These are phyloP conservation scores for Sesia bembeciformis DNA, from an alignment of 2,888 invertebrate genomes.

Conservation along the genomic window DNA sequence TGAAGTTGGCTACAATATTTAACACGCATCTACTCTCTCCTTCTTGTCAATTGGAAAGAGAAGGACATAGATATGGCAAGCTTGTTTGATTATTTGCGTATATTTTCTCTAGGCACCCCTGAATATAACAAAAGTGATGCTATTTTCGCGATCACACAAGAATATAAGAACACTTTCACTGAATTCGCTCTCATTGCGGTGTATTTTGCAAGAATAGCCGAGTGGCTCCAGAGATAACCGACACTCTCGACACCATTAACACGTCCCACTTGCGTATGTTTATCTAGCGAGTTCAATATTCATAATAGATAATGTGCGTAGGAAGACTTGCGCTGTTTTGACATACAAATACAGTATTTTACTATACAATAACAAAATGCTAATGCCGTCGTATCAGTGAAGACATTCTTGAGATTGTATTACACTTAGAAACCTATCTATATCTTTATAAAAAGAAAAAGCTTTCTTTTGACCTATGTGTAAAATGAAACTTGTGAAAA, in stretches of 20 bases:
- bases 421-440: too few relatives aligned
- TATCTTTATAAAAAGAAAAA: too few relatives aligned
- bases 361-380: too few relatives aligned
- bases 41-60: slow-evolving; percentile 17
- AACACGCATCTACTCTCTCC: slow-evolving; percentile 23
- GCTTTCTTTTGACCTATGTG: too few relatives aligned
- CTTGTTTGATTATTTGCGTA: not conserved
- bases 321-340: too few relatives aligned
- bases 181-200: slow-evolving; percentile 10
- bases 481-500: too few relatives aligned
- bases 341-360: too few relatives aligned
- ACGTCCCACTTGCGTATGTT: not conserved
- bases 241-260: not conserved
- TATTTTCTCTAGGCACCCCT: slow-evolving; percentile 3
- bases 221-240: too few relatives aligned
- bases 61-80: slow-evolving; percentile 4
- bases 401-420: too few relatives aligned
- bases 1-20: slow-evolving; percentile 40
- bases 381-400: too few relatives aligned
- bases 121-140: slow-evolving; percentile 9
- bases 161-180: slow-evolving; percentile 27
- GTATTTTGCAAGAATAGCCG: slow-evolving; percentile 14
- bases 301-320: too few relatives aligned
- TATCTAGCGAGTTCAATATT: not conserved
- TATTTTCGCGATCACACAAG: slow-evolving; percentile 30